Percentiles rank a stretch among this genome's conserved stretches.
These are phyloP conservation scores for Andinoacara biseriatus DNA, from an alignment of 2,113 vertebrate genomes.

Conservation along the genomic window DNA sequence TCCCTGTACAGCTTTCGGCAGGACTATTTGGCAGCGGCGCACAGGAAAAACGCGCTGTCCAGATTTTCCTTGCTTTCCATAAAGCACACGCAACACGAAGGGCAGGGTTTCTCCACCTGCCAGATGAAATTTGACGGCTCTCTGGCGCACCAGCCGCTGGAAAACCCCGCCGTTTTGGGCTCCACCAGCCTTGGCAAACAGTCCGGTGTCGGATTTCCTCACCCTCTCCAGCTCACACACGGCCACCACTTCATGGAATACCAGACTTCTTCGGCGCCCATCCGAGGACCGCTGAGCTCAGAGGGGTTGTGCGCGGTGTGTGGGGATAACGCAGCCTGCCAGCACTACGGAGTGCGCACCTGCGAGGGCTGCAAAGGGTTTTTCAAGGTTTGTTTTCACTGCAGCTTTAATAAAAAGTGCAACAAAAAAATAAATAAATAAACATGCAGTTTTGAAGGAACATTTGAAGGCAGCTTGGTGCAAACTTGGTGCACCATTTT, in stretches of 20 bases:
- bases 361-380: slow-evolving; percentile 96
- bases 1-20: slow-evolving; percentile 91
- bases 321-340: slow-evolving; percentile 95
- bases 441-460: background rate
- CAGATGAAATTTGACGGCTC: slow-evolving; percentile 93
- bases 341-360: slow-evolving; percentile 94
- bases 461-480: background rate
- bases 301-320: slow-evolving; percentile 96
- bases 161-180: slow-evolving; percentile 80
- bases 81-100: slow-evolving; percentile 89
- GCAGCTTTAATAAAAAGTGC: background rate
- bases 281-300: slow-evolving; percentile 82
- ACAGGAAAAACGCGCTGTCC: slow-evolving; percentile 89
- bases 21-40: slow-evolving; percentile 91
- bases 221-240: slow-evolving; percentile 86
- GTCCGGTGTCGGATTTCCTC: slow-evolving; percentile 85
- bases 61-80: slow-evolving; percentile 94
- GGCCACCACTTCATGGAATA: slow-evolving; percentile 89
- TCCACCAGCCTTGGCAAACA: slow-evolving; percentile 86
- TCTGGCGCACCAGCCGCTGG: slow-evolving; percentile 85
- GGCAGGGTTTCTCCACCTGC: slow-evolving; percentile 86
- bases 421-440: too few relatives aligned
- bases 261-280: slow-evolving; percentile 82
- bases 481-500: too few relatives aligned
- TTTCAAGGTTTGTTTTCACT: slow-evolving; percentile 85